Percentiles rank a stretch among this genome's conserved stretches.
phyloP scores from a whole-genome alignment of 2,888 invertebrate genomes.

The Calameuta pallipes region DNA sequence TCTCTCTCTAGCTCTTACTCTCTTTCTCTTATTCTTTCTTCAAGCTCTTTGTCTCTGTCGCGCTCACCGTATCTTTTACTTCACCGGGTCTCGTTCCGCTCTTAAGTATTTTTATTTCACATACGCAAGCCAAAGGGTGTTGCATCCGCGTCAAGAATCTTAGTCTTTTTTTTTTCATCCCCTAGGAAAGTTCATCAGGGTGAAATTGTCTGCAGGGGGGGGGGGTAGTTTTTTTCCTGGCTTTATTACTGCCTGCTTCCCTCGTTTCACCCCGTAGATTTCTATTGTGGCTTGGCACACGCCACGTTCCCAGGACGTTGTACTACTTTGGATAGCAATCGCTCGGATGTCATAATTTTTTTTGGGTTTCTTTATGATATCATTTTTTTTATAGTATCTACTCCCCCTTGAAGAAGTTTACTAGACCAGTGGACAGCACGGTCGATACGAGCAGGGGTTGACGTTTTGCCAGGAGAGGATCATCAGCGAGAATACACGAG shows the following conservation, averaged over 20 bases:
- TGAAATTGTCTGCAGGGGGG: not conserved
- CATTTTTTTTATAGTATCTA: not conserved
- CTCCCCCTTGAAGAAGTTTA: not conserved
- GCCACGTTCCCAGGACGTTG: not conserved
- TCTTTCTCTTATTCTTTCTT: not conserved
- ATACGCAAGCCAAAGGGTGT: not conserved
- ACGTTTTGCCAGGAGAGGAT: not conserved
- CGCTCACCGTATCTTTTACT: conserved; percentile 3
- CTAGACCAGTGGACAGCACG: not conserved
- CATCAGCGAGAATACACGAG: not conserved
- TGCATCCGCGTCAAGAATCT: not conserved
- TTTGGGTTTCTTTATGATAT: not conserved
- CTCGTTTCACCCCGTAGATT: not conserved
- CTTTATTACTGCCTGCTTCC: not conserved
- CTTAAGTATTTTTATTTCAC: conserved; percentile 24
- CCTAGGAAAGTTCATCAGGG: too few species aligned
- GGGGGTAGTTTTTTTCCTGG: not conserved
- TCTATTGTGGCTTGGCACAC: not conserved
- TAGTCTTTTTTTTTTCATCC: too few species aligned
- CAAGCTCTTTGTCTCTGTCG: not conserved
- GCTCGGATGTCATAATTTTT: not conserved
- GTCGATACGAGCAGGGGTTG: not conserved
- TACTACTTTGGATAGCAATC: not conserved
- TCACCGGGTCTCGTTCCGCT: not conserved
- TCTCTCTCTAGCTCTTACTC: conserved; percentile 1